Percentiles rank a stretch among this genome's conserved stretches.
phyloP scores from a whole-genome alignment of 2,797 vertebrate species.

The Eleutherodactylus coqui region DNA sequence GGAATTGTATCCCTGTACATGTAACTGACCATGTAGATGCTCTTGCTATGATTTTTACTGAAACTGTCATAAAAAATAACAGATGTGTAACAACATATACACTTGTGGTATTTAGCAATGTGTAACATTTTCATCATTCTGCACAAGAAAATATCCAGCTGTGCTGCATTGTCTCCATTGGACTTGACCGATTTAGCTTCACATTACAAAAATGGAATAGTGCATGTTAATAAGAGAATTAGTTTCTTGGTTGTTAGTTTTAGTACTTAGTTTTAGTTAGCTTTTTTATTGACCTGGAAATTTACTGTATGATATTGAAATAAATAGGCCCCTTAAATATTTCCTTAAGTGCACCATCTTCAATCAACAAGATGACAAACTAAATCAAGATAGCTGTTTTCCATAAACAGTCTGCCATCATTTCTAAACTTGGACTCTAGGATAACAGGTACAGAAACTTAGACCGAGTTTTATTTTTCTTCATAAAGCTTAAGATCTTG shows the following conservation, averaged over 20 bases:
- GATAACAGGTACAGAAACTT: background rate
- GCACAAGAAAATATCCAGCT: background rate
- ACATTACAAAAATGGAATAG: background rate
- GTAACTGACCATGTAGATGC: conserved; percentile 14
- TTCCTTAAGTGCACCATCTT: background rate
- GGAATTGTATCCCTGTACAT: conserved; percentile 11
- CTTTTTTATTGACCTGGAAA: background rate
- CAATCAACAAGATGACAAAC: background rate
- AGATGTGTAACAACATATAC: conserved; percentile 12
- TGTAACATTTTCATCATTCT: conserved; percentile 8
- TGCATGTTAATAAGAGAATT: conserved; percentile 16
- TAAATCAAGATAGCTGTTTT: background rate
- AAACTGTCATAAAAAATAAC: background rate
- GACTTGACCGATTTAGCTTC: background rate
- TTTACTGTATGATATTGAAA: background rate
- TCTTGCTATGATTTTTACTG: conserved; percentile 1
- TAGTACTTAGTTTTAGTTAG: background rate
- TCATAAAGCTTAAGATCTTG: background rate
- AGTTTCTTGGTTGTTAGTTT: conserved; percentile 1
- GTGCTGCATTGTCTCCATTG: background rate
- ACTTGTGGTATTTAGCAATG: background rate
- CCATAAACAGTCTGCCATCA: too few relatives aligned
- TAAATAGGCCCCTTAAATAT: background rate
- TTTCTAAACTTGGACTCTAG: background rate
- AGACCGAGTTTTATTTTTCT: background rate